Evolutionary conservation across 2,113 vertebrate species (phyloP).

Genomic region (Aphyosemion australe): DNA sequence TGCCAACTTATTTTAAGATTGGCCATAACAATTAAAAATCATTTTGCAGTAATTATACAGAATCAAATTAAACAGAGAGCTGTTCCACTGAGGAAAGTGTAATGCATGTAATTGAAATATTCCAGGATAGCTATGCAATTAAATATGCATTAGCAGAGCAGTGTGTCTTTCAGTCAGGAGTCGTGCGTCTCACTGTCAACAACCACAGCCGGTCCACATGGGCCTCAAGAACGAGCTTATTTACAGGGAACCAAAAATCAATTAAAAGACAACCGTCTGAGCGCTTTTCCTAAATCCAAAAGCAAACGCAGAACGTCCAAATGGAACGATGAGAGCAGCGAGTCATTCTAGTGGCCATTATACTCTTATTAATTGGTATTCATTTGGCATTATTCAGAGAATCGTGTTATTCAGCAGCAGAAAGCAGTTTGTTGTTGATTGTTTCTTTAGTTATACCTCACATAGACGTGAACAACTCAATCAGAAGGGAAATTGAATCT

Average conservation of each 20-base stretch:
- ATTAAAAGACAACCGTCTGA: slow-evolving; percentile 17
- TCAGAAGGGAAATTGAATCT: slow-evolving; percentile 48
- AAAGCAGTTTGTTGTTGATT: too few species aligned
- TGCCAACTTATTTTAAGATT: slow-evolving; percentile 59
- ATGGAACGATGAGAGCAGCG: background rate
- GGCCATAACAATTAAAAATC: slow-evolving; percentile 72
- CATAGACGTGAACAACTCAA: slow-evolving; percentile 20
- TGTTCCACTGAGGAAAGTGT: slow-evolving; percentile 63
- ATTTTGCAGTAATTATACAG: slow-evolving; percentile 74
- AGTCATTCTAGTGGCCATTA: slow-evolving; percentile 14
- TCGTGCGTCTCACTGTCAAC: slow-evolving; percentile 46
- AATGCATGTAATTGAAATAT: slow-evolving; percentile 78
- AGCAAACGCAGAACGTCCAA: slow-evolving; percentile 25
- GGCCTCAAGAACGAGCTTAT: slow-evolving; percentile 6
- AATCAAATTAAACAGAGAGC: slow-evolving; percentile 72
- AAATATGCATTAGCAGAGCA: slow-evolving; percentile 71
- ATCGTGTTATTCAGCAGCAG: slow-evolving; percentile 8
- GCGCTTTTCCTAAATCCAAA: slow-evolving; percentile 29
- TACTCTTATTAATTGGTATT: slow-evolving; percentile 25
- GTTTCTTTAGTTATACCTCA: slow-evolving; percentile 9
- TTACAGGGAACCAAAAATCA: slow-evolving; percentile 24
- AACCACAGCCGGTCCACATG: slow-evolving; percentile 25
- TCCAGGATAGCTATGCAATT: slow-evolving; percentile 75
- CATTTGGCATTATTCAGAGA: slow-evolving; percentile 11
- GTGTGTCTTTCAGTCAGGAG: slow-evolving; percentile 59